Percentiles rank a stretch among this genome's conserved stretches.
These are phyloP conservation scores for Polypterus senegalus DNA, from an alignment of 2,113 vertebrate species.

Conservation along the genomic window DNA sequence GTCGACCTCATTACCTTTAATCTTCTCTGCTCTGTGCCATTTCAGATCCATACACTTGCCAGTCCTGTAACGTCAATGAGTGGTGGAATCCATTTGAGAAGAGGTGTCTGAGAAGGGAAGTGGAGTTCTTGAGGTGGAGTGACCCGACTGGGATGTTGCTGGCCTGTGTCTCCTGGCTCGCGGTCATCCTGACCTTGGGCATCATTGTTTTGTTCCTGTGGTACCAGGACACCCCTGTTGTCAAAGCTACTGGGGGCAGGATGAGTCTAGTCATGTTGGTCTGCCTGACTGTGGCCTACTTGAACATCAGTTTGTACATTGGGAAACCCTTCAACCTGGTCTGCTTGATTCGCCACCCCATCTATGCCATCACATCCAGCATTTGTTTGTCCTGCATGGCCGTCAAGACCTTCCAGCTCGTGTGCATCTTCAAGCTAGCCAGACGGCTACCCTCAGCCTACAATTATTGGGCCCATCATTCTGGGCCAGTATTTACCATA, in stretches of 20 bases:
- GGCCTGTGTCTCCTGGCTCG: not conserved
- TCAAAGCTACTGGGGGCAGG: slow-evolving; percentile 25
- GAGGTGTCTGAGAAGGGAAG: slow-evolving; percentile 18
- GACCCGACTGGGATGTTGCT: not conserved
- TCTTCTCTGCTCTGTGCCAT: not conserved
- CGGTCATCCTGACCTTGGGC: slow-evolving; percentile 21
- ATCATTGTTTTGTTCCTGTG: slow-evolving; percentile 17
- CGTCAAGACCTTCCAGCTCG: slow-evolving; percentile 35
- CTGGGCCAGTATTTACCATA: slow-evolving; percentile 23
- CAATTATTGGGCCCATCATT: slow-evolving; percentile 24
- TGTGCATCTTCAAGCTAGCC: slow-evolving; percentile 35
- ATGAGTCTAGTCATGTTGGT: slow-evolving; percentile 33
- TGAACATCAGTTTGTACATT: slow-evolving; percentile 16
- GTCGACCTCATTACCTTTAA: not conserved
- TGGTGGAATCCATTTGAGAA: slow-evolving; percentile 24
- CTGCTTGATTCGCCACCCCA: slow-evolving; percentile 21
- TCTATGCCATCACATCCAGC: slow-evolving; percentile 29
- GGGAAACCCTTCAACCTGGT: slow-evolving; percentile 11
- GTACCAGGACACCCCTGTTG: slow-evolving; percentile 24
- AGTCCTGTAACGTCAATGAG: slow-evolving; percentile 15
- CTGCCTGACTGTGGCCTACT: not conserved
- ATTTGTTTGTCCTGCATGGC: slow-evolving; percentile 29
- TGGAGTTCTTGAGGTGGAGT: slow-evolving; percentile 20
- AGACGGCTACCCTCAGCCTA: slow-evolving; percentile 20
- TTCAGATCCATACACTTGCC: slow-evolving; percentile 30